A percentile compares a stretch with the other conserved stretches of the same genome.
Conservation (phyloP, 2,113 vertebrate genomes). For the Phalacrocorax aristotelis region DNA sequence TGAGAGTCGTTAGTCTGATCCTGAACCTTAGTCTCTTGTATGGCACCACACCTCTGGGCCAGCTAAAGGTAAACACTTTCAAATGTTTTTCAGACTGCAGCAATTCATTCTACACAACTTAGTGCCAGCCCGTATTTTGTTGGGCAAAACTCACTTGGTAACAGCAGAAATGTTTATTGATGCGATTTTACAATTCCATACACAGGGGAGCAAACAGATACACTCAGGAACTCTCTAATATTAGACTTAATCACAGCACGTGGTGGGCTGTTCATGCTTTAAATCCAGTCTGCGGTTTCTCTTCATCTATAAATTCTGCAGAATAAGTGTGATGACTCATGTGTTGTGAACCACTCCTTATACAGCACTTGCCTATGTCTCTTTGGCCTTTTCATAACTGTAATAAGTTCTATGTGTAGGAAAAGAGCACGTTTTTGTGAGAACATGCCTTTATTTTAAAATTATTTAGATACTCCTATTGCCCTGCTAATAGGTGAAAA, state of each 20-base stretch:
- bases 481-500: background rate
- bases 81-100: constrained; percentile 65
- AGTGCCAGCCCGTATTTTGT: background rate
- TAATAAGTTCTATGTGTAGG: background rate
- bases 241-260: background rate
- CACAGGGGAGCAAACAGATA: background rate
- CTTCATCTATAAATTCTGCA: background rate
- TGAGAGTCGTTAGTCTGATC: constrained; percentile 71
- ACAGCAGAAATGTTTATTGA: background rate
- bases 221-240: background rate
- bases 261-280: background rate
- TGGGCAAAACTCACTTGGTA: background rate
- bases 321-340: constrained; percentile 24
- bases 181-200: background rate
- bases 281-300: constrained; percentile 21
- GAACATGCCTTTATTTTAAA: background rate
- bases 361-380: background rate
- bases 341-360: background rate
- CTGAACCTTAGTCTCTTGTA: constrained; percentile 75
- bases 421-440: background rate
- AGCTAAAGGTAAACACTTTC: constrained; percentile 74
- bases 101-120: constrained; percentile 22
- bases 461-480: background rate
- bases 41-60: constrained; percentile 71
- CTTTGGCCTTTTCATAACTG: background rate